A percentile compares a stretch with the other conserved stretches of the same genome.
Conservation (phyloP, 2,797 vertebrate genomes). For the Merluccius polli region DNA sequence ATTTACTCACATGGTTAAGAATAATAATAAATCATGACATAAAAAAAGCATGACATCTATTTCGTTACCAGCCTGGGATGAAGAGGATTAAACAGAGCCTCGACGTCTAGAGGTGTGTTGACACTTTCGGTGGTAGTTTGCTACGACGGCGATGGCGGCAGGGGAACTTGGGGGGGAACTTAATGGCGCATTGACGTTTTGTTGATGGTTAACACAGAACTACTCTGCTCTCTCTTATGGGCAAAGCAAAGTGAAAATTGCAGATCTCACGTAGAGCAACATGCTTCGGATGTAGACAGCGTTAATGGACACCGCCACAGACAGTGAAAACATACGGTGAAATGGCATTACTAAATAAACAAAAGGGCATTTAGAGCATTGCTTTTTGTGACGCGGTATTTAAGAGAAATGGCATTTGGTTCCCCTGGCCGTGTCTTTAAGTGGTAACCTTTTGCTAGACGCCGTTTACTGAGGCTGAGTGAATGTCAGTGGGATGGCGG, state of each 20-base stretch:
- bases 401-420: neutral
- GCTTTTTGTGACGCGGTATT: neutral
- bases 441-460: neutral
- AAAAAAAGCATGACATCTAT: neutral
- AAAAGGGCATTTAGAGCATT: neutral
- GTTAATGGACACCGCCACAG: neutral
- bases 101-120: neutral
- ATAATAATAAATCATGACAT: too few species aligned
- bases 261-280: constrained; percentile 12
- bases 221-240: constrained; percentile 22
- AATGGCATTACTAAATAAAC: neutral
- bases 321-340: neutral
- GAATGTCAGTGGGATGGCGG: neutral
- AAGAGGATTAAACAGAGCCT: neutral
- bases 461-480: neutral
- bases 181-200: constrained; percentile 14
- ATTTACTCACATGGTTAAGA: neutral
- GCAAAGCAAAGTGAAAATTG: constrained; percentile 7
- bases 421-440: neutral
- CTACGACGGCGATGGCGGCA: constrained; percentile 26
- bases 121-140: constrained; percentile 10
- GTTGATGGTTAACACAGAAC: constrained; percentile 36
- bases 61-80: neutral
- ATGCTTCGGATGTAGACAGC: neutral
- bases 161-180: constrained; percentile 7